Conservation (phyloP, 2,797 vertebrate genomes). For the Schizopygopsis pylzovi region DNA sequence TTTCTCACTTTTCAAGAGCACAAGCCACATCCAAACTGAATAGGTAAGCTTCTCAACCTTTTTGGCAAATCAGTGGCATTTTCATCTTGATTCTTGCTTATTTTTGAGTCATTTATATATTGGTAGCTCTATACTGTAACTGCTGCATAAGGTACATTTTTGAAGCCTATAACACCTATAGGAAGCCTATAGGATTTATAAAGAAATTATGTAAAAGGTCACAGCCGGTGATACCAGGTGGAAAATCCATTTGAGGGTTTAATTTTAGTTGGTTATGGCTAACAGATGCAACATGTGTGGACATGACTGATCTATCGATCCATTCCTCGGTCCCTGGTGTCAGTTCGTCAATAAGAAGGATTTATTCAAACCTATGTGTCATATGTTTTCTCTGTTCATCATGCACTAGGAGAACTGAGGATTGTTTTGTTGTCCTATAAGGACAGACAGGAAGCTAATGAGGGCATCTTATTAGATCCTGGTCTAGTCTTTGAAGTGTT, state of each 20-base stretch:
- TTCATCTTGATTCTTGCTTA: neutral
- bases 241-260: neutral
- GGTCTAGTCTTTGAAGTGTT: neutral
- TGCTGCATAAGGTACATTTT: neutral
- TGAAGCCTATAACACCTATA: neutral
- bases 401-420: neutral
- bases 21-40: neutral
- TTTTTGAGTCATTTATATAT: neutral
- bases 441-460: neutral
- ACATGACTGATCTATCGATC: neutral
- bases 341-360: neutral
- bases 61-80: neutral
- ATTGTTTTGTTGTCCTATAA: neutral
- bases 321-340: neutral
- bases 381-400: neutral
- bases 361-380: neutral
- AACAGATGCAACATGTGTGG: slow-evolving; percentile 7
- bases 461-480: neutral
- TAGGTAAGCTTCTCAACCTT: slow-evolving; percentile 45
- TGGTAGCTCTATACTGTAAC: neutral
- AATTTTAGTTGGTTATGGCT: neutral
- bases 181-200: neutral
- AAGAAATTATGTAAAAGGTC: neutral
- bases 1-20: slow-evolving; percentile 32
- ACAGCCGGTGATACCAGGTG: neutral